Evolutionary conservation across 2,888 invertebrate species (phyloP).

Genomic region (Dorcus hopei): DNA sequence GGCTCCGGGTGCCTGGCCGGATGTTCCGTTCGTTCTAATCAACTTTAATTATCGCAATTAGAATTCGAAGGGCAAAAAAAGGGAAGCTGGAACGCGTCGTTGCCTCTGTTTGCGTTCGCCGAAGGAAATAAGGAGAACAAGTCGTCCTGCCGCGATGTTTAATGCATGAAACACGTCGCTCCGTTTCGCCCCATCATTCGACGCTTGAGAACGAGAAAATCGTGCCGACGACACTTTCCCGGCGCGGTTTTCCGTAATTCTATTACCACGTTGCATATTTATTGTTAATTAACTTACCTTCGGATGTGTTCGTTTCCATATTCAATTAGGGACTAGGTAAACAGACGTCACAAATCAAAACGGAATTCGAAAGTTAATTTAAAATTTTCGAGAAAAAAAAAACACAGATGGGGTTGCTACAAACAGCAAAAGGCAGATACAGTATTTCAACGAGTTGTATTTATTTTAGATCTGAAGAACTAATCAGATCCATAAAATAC

Average conservation of each 20-base stretch:
- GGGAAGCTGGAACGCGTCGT: neutral
- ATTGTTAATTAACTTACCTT: slow-evolving; percentile 12
- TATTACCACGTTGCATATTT: slow-evolving; percentile 15
- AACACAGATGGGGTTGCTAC: no score
- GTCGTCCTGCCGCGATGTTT: slow-evolving; percentile 22
- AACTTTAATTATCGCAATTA: slow-evolving; percentile 2
- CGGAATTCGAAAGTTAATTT: no score
- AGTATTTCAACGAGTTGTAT: no score
- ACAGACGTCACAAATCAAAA: no score
- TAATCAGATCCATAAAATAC: no score
- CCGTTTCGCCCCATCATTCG: slow-evolving; percentile 28
- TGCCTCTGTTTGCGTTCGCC: neutral
- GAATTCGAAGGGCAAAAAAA: neutral
- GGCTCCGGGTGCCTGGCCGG: neutral
- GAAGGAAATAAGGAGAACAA: neutral
- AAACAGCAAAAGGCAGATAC: no score
- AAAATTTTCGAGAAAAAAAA: no score
- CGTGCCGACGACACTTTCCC: slow-evolving; percentile 23
- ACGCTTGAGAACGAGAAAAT: slow-evolving; percentile 18
- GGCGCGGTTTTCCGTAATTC: slow-evolving; percentile 16
- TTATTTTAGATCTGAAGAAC: no score
- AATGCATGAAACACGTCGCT: slow-evolving; percentile 29
- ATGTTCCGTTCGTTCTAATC: neutral
- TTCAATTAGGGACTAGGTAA: no score
- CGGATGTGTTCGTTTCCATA: no score